phyloP scores from a whole-genome alignment of 2,797 vertebrate genomes.

The Muscicapa comitata region DNA sequence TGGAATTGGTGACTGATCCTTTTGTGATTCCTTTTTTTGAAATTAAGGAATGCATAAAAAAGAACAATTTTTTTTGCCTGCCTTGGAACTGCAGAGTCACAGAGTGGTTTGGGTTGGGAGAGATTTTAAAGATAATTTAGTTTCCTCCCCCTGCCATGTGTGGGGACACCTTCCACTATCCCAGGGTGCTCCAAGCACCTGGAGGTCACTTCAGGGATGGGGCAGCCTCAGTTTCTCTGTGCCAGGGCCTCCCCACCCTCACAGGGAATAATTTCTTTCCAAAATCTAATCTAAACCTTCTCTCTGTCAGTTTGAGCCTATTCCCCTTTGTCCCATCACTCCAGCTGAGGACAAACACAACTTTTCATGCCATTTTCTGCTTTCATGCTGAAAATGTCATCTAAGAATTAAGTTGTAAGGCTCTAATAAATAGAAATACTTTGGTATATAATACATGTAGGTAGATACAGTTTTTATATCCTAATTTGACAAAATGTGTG shows the following conservation, averaged over 20 bases:
- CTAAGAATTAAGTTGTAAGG: not conserved
- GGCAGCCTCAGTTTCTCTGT: not conserved
- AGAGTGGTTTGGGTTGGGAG: not conserved
- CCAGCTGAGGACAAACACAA: not conserved
- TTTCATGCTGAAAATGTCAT: not conserved
- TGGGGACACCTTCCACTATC: not conserved
- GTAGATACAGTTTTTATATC: not conserved
- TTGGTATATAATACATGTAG: not conserved
- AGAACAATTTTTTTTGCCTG: not conserved
- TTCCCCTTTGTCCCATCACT: not conserved
- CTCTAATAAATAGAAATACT: not conserved
- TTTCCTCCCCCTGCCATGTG: not conserved
- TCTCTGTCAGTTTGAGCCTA: not conserved
- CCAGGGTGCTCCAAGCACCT: not conserved
- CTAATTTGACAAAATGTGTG: not conserved
- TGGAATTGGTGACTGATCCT: not conserved
- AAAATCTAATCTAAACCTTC: not conserved
- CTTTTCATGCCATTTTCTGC: not conserved
- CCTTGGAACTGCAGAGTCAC: not conserved
- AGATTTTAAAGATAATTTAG: not conserved
- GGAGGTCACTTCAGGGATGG: no score
- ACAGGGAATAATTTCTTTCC: not conserved
- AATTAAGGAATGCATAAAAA: not conserved
- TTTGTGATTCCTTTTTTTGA: not conserved
- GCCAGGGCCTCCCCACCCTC: not conserved